These are phyloP conservation scores for Deilephila elpenor DNA, from an alignment of 2,888 invertebrate genomes.

Conservation along the genomic window DNA sequence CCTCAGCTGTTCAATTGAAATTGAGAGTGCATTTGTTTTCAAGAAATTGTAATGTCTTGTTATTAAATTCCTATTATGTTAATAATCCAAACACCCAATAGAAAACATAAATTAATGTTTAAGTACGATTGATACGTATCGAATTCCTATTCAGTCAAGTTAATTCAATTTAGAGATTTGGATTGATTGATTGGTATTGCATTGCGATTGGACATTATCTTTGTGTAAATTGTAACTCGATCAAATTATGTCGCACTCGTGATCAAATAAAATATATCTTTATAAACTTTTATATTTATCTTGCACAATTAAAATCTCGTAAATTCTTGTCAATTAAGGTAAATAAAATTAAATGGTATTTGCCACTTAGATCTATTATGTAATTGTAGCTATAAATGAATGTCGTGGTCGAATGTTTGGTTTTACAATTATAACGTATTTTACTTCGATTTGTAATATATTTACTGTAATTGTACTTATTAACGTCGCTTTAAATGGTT, in stretches of 20 bases:
- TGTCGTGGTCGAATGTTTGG: conserved; percentile 8
- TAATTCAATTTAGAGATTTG: conserved; percentile 11
- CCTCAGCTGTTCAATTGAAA: too few species aligned
- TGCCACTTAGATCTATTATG: not conserved
- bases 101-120: not conserved
- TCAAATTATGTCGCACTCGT: conserved; percentile 14
- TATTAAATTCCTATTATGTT: not conserved
- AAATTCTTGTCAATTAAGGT: conserved; percentile 1
- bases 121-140: not conserved
- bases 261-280: conserved; percentile 9
- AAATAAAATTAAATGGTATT: conserved; percentile 9
- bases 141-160: not conserved
- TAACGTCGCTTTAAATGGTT: not conserved
- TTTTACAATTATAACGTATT: not conserved
- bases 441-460: not conserved
- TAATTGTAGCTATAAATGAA: not conserved
- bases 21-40: not conserved
- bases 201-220: conserved; percentile 6
- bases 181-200: conserved; percentile 13
- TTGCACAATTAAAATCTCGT: conserved; percentile 7
- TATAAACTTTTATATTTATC: conserved; percentile 12
- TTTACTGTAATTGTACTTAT: conserved; percentile 11
- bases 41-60: not conserved
- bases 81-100: not conserved
- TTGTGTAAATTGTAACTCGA: not conserved